Percentiles rank a stretch among this genome's conserved stretches.
phyloP scores from a whole-genome alignment of 2,113 vertebrate species.

The Piaya cayana region DNA sequence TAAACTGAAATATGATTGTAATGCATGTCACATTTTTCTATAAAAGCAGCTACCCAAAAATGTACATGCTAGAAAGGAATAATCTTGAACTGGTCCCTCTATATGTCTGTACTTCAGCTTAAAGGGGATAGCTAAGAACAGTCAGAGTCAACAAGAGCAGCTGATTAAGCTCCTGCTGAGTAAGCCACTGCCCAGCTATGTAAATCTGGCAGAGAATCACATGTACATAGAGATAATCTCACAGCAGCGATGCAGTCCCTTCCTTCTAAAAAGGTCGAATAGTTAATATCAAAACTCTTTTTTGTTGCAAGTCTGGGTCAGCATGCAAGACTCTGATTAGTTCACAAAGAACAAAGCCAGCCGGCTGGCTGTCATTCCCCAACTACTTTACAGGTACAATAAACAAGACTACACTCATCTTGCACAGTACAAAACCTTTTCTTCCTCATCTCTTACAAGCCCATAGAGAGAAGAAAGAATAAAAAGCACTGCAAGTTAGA shows the following conservation, averaged over 20 bases:
- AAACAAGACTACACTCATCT: neutral
- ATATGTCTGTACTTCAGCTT: neutral
- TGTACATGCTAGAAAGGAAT: neutral
- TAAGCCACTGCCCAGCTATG: neutral
- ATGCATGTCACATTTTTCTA: neutral
- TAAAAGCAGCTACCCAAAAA: neutral
- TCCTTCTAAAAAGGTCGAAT: neutral
- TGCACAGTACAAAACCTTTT: neutral
- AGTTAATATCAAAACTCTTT: neutral
- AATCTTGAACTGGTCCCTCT: neutral
- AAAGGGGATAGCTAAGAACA: neutral
- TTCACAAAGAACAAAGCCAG: neutral
- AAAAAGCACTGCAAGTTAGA: neutral
- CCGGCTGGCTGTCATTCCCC: neutral
- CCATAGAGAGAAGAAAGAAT: neutral
- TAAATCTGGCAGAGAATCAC: neutral
- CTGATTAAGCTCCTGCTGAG: constrained; percentile 7
- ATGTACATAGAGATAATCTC: neutral
- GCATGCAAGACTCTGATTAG: neutral
- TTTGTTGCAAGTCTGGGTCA: neutral
- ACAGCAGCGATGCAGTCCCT: neutral
- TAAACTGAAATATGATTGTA: neutral
- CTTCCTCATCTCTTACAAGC: constrained; percentile 18
- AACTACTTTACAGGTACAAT: neutral
- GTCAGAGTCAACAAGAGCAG: neutral